Percentiles rank a stretch among this genome's conserved stretches.
These are phyloP conservation scores for Lasiommata megera DNA, from an alignment of 2,888 invertebrate species.

Conservation along the genomic window DNA sequence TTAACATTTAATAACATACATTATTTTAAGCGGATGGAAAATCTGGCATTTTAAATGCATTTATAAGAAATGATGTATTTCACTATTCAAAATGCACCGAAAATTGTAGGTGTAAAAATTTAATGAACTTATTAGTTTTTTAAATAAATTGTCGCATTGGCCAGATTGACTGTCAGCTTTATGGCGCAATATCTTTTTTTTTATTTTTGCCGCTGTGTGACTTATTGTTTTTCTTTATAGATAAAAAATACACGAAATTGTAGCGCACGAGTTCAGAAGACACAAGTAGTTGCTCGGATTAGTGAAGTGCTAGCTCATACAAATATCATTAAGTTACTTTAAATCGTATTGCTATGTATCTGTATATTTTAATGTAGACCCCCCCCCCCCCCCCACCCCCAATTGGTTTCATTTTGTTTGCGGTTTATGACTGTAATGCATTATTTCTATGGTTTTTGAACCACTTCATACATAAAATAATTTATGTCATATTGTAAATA, in stretches of 20 bases:
- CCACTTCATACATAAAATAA: background rate
- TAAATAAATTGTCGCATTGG: background rate
- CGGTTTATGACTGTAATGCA: background rate
- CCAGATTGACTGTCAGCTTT: background rate
- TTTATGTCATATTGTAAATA: background rate
- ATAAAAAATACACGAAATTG: slow-evolving; percentile 71
- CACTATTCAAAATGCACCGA: no score
- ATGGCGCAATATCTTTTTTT: slow-evolving; percentile 52
- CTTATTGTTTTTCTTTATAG: slow-evolving; percentile 67
- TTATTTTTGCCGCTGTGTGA: slow-evolving; percentile 46
- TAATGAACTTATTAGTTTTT: no score
- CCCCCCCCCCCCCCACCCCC: no score
- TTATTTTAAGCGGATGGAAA: background rate
- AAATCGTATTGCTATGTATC: slow-evolving; percentile 40
- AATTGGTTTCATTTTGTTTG: background rate
- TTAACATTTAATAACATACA: background rate
- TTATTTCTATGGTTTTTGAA: background rate
- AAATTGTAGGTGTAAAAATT: no score
- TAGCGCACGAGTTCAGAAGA: slow-evolving; percentile 76
- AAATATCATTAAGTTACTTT: slow-evolving; percentile 48
- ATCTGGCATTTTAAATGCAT: background rate
- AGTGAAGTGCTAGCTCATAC: slow-evolving; percentile 64
- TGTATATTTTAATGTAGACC: slow-evolving; percentile 32
- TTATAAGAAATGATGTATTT: no score
- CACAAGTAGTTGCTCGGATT: slow-evolving; percentile 72